Base-by-base conservation (phyloP, 2,797 vertebrate species). In the Stomatorhinus walkeri region DNA sequence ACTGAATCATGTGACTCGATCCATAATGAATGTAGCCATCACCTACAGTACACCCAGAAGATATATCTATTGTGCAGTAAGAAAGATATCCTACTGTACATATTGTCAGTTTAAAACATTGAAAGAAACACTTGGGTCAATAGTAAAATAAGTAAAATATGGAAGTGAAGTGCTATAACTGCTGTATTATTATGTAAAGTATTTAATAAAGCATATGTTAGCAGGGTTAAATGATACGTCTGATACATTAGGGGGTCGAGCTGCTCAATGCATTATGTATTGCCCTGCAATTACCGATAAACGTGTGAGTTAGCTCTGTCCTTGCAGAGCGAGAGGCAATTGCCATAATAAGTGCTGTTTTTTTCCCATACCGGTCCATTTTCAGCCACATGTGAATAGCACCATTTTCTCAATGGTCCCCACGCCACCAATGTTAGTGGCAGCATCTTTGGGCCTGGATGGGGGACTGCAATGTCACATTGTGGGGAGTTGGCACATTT, bases 121-220 rank as follows among this genome's bases (percentile, higher is more conserved):
- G 40, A 87, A 68, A 46, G 19, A 64, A 61, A 40, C 54, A 87
- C 22, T 24, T 22, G 8, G 22, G 59, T 49, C 46, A 49, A 36
- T 48, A 64, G 16, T 16, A 87, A 19, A 54, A 19, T 32, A 52
- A 8, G 36, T 79, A 79, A 79, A 68, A 76, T 40, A 43, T 76
- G 4, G 5, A 76, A 36, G 72, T 79, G 36, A 79, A 79, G 32
- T 79, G 36, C 36, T 79, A 40, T 43, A 43, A 43, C 72, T 43
- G 14, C 36, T 79, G 72, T n/a, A 79, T 79, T 43, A 79, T 79
- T 79, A 79, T 79, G 72, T 36, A 79, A 43, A 79, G 86, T 61
- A 87, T 56, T 59, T 87, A 28, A 61, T 87, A 61, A 36, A 87
- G 72, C 72, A 79, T 51, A 84, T 84, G 40, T 46, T 84, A 22